Evolutionary conservation across 2,113 vertebrate species (phyloP).

Genomic region (Mormoops blainvillei): DNA sequence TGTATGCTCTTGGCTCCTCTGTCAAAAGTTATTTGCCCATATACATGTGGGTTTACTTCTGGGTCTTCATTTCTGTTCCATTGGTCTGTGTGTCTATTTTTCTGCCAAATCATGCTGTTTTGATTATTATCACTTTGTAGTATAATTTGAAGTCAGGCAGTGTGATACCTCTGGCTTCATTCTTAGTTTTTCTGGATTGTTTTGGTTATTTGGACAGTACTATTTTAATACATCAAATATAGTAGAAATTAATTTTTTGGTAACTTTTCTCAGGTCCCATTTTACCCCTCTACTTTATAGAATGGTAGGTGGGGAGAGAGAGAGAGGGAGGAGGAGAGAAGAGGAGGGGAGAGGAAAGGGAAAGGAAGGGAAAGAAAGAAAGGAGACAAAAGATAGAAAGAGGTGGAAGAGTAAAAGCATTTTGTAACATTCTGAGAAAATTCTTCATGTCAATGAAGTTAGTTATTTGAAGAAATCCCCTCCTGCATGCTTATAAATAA

Average conservation of each 20-base stretch:
- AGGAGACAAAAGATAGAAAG: neutral
- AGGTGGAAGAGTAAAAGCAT: neutral
- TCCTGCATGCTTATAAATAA: neutral
- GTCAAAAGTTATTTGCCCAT: neutral
- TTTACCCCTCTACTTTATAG: neutral
- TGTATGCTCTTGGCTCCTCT: neutral
- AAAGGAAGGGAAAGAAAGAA: neutral
- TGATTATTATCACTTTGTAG: neutral
- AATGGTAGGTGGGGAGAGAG: accelerated
- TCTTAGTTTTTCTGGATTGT: neutral
- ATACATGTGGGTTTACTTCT: neutral
- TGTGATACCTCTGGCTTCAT: neutral
- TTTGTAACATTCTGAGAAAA: neutral
- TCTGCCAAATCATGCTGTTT: neutral
- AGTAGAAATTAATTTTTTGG: neutral
- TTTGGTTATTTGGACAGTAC: neutral
- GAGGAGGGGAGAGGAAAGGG: too few relatives aligned
- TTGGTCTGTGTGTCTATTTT: neutral
- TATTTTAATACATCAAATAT: neutral
- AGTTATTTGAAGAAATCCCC: neutral
- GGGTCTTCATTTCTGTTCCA: neutral
- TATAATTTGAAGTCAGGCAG: neutral
- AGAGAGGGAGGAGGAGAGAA: too few relatives aligned
- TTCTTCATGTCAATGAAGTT: neutral
- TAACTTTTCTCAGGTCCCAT: neutral